phyloP scores from a whole-genome alignment of 2,113 vertebrate genomes.

The Xenotilapia longispinis region DNA sequence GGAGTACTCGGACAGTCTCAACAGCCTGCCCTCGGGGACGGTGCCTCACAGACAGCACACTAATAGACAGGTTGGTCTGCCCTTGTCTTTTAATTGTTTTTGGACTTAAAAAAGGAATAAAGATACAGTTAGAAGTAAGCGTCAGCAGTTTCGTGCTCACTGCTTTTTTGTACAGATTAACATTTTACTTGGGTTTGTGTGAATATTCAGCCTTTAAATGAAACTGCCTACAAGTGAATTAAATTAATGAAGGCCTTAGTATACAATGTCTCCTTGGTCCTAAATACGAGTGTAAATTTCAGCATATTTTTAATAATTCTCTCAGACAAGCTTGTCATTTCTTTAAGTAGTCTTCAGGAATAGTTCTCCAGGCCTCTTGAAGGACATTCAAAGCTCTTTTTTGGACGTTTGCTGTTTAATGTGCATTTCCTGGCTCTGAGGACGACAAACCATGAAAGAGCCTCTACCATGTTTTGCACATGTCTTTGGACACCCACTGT shows the following conservation, averaged over 20 bases:
- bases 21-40: slow-evolving; percentile 1
- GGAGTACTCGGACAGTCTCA: slow-evolving; percentile 64
- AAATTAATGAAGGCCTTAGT: background rate
- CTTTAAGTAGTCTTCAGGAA: background rate
- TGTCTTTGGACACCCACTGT: background rate
- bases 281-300: background rate
- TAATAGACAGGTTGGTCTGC: slow-evolving; percentile 43
- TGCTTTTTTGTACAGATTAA: background rate
- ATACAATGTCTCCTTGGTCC: background rate
- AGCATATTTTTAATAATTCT: background rate
- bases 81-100: background rate
- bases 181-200: background rate
- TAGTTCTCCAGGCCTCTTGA: background rate
- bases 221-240: background rate
- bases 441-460: background rate
- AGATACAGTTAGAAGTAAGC: background rate
- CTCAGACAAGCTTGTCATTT: background rate
- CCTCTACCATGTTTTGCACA: background rate
- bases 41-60: background rate
- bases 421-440: background rate
- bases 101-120: background rate
- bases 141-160: background rate
- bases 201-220: background rate
- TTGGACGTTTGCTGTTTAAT: background rate
- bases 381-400: background rate